These are phyloP conservation scores for Lymantria monacha DNA, from an alignment of 2,888 invertebrate genomes.

Conservation along the genomic window DNA sequence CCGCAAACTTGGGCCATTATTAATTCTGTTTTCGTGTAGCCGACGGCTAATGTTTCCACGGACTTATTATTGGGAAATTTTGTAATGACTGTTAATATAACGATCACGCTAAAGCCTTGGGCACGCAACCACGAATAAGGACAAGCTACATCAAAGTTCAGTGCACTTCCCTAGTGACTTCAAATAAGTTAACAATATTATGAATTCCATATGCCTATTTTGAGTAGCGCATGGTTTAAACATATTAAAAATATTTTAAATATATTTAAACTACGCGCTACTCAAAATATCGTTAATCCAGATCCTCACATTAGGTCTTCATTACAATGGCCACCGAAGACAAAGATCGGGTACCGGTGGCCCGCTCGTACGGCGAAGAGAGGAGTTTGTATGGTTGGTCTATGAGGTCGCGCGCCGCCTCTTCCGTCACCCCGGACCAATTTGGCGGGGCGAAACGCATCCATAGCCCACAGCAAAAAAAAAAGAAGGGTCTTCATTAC, in stretches of 20 bases:
- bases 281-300: too few relatives aligned
- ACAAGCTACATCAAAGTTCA: slow-evolving; percentile 51
- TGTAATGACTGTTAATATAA: slow-evolving; percentile 76
- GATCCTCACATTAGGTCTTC: too few relatives aligned
- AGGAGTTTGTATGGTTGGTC: too few relatives aligned
- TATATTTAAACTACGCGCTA: not conserved
- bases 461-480: too few relatives aligned
- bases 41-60: slow-evolving; percentile 66
- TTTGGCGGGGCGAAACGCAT: too few relatives aligned
- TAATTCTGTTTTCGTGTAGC: slow-evolving; percentile 75
- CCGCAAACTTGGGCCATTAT: slow-evolving; percentile 72
- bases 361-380: too few relatives aligned
- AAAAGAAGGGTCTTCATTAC: too few relatives aligned
- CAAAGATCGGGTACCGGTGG: too few relatives aligned
- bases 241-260: not conserved
- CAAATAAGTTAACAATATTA: slow-evolving; percentile 30
- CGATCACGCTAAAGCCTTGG: slow-evolving; percentile 60
- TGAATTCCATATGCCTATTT: slow-evolving; percentile 10
- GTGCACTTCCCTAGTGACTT: slow-evolving; percentile 37
- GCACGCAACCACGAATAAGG: slow-evolving; percentile 64
- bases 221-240: not conserved
- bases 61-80: slow-evolving; percentile 76
- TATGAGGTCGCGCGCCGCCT: too few relatives aligned
- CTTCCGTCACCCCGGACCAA: too few relatives aligned
- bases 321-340: too few relatives aligned